A percentile compares a stretch with the other conserved stretches of the same genome.
phyloP scores from a whole-genome alignment of 2,888 invertebrate species.

The Plagodis dolabraria region DNA sequence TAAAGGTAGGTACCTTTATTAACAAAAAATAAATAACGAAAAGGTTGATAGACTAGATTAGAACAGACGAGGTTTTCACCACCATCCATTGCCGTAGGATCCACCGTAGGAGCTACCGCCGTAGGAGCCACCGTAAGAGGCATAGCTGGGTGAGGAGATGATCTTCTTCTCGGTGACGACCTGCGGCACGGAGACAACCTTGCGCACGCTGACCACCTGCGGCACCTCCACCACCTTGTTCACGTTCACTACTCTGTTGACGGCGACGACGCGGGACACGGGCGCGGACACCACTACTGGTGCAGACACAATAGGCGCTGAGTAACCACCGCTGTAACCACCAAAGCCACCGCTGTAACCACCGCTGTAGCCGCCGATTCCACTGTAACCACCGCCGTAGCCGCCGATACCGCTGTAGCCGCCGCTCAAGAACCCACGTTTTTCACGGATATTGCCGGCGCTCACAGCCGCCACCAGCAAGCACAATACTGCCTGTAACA shows the following conservation, averaged over 20 bases:
- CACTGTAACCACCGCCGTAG: slow-evolving; percentile 34
- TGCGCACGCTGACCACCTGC: slow-evolving; percentile 53
- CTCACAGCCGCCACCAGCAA: slow-evolving; percentile 38
- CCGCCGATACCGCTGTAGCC: slow-evolving; percentile 16
- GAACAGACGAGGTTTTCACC: slow-evolving; percentile 27
- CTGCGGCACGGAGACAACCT: slow-evolving; percentile 60
- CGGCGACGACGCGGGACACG: slow-evolving; percentile 41
- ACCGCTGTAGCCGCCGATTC: slow-evolving; percentile 34
- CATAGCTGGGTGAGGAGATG: slow-evolving; percentile 44
- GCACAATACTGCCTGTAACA: slow-evolving; percentile 35
- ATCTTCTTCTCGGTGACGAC: slow-evolving; percentile 60
- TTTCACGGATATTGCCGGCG: slow-evolving; percentile 41
- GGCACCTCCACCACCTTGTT: slow-evolving; percentile 54
- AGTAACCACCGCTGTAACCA: slow-evolving; percentile 18
- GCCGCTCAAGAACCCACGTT: slow-evolving; percentile 40
- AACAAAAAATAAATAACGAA: slow-evolving; percentile 14
- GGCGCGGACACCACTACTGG: slow-evolving; percentile 20
- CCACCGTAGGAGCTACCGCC: slow-evolving; percentile 21
- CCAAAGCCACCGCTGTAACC: slow-evolving; percentile 19
- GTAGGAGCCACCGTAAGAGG: slow-evolving; percentile 26
- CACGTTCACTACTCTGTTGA: slow-evolving; percentile 40
- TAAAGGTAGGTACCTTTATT: not conserved
- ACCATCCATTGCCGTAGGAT: slow-evolving; percentile 42
- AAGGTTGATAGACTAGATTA: slow-evolving; percentile 6
- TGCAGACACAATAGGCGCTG: slow-evolving; percentile 2